Percentiles rank a stretch among this genome's conserved stretches.
phyloP scores from a whole-genome alignment of 2,888 invertebrate species.

The Drymonia ruficornis region DNA sequence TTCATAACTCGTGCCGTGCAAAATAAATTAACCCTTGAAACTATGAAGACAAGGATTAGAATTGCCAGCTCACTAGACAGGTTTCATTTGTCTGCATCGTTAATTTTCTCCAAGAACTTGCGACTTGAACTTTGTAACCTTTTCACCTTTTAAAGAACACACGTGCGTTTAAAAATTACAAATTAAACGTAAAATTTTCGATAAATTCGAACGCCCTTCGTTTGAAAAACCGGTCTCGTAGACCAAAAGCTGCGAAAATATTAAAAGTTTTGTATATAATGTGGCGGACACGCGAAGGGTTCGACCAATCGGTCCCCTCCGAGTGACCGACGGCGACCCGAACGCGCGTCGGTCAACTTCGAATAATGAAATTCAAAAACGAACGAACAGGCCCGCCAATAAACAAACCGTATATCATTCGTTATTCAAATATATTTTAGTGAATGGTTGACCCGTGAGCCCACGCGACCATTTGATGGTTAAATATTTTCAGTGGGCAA shows the following conservation, averaged over 20 bases:
- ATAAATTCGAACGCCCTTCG: slow-evolving; percentile 56
- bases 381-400: slow-evolving; percentile 80
- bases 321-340: slow-evolving; percentile 76
- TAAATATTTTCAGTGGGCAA: slow-evolving; percentile 82
- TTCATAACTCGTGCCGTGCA: background rate
- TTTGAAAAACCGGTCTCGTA: slow-evolving; percentile 58
- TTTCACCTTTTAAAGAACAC: slow-evolving; percentile 72
- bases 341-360: slow-evolving; percentile 71
- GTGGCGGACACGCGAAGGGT: slow-evolving; percentile 69
- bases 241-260: slow-evolving; percentile 79
- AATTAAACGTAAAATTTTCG: slow-evolving; percentile 82
- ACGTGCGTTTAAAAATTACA: slow-evolving; percentile 73
- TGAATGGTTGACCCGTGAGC: slow-evolving; percentile 81
- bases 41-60: slow-evolving; percentile 16
- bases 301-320: slow-evolving; percentile 59
- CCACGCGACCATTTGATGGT: slow-evolving; percentile 81
- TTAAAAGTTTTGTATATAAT: slow-evolving; percentile 73
- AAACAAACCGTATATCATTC: slow-evolving; percentile 85
- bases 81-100: slow-evolving; percentile 15
- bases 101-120: slow-evolving; percentile 34
- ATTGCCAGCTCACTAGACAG: slow-evolving; percentile 9
- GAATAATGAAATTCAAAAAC: slow-evolving; percentile 79
- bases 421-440: slow-evolving; percentile 80
- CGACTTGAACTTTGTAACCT: slow-evolving; percentile 63
- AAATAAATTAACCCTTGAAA: background rate